These are phyloP conservation scores for Hymenopus coronatus DNA, from an alignment of 2,888 invertebrate genomes.

Conservation along the genomic window DNA sequence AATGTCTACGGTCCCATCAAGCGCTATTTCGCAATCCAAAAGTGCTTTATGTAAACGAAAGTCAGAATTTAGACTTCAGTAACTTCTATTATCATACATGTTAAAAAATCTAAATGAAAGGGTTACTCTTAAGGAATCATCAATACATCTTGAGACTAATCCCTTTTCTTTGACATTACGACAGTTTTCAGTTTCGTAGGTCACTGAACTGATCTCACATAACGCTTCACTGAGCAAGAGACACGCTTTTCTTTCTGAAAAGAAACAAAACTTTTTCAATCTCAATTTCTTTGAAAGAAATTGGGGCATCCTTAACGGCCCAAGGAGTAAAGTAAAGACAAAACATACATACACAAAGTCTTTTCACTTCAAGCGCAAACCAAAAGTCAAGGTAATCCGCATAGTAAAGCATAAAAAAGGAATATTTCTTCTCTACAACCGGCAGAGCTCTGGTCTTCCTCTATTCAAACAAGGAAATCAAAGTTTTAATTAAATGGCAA, in stretches of 20 bases:
- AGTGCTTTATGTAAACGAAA: too few species aligned
- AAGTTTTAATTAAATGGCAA: not conserved
- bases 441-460: not conserved
- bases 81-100: too few species aligned
- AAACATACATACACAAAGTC: not conserved
- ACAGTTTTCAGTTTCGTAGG: not conserved
- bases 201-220: not conserved
- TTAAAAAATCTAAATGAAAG: too few species aligned
- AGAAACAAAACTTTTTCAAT: not conserved
- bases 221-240: not conserved
- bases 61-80: too few species aligned
- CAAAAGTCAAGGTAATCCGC: not conserved
- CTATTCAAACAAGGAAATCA: not conserved
- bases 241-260: not conserved
- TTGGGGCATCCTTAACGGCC: not conserved
- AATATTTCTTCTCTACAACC: not conserved
- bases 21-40: too few species aligned
- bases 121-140: too few species aligned
- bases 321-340: not conserved
- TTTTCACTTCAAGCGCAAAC: not conserved
- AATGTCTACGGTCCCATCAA: too few species aligned
- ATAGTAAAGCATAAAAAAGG: not conserved
- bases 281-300: not conserved
- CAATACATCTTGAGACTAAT: too few species aligned
- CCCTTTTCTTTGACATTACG: too few species aligned